These are phyloP conservation scores for Linurgus olivaceus DNA, from an alignment of 2,797 vertebrate species.

Conservation along the genomic window DNA sequence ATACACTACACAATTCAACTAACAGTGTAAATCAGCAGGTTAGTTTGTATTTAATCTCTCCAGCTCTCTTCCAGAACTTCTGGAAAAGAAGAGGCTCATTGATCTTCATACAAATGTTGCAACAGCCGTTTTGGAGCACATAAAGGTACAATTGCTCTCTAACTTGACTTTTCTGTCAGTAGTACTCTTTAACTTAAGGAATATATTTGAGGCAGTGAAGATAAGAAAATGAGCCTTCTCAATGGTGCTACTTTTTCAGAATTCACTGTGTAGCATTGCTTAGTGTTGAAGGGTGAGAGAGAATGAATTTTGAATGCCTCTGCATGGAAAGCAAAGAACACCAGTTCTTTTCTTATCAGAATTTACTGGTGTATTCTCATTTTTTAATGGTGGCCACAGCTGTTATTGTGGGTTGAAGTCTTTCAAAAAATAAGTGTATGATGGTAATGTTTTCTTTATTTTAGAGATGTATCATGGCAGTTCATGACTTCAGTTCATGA, in stretches of 20 bases:
- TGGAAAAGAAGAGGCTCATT: slow-evolving; percentile 97
- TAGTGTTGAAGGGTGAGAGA: background rate
- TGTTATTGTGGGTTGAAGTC: background rate
- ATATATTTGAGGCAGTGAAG: background rate
- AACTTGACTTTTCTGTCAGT: background rate
- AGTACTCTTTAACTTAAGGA: background rate
- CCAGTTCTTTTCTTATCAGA: background rate
- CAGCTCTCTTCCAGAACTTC: slow-evolving; percentile 95
- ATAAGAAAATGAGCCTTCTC: background rate
- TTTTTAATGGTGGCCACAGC: background rate
- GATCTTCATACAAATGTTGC: slow-evolving; percentile 98
- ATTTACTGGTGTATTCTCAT: background rate
- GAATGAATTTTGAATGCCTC: background rate
- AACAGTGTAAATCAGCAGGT: background rate
- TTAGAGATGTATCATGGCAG: background rate
- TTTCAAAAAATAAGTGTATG: background rate
- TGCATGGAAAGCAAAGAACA: background rate
- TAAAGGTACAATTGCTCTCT: slow-evolving; percentile 83
- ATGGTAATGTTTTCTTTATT: background rate
- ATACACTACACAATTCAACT: background rate
- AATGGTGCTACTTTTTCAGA: background rate
- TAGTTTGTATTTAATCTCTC: slow-evolving; percentile 69
- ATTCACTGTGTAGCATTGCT: background rate
- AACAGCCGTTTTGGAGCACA: slow-evolving; percentile 95
- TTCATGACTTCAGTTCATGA: background rate